Conservation (phyloP, 2,113 vertebrate species). For the Mesoclemmys tuberculata region DNA sequence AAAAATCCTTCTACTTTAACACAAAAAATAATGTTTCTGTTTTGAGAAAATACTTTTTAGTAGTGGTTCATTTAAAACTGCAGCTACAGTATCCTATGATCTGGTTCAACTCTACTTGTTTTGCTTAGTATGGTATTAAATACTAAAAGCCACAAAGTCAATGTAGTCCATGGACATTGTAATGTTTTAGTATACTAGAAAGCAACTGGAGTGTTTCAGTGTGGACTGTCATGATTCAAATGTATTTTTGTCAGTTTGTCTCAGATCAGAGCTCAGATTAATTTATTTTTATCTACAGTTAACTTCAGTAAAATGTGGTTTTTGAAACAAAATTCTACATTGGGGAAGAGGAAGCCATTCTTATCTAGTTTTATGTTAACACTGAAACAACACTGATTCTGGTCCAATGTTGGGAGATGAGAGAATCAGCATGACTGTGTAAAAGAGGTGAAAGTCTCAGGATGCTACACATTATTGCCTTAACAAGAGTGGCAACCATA, state of each 20-base stretch:
- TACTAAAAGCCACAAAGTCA: background rate
- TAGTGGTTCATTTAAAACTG: background rate
- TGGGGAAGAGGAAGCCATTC: background rate
- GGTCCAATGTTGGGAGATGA: background rate
- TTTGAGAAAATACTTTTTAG: background rate
- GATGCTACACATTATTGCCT: background rate
- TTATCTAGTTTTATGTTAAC: background rate
- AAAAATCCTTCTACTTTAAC: background rate
- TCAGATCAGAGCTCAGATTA: slow-evolving; percentile 32
- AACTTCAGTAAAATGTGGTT: background rate
- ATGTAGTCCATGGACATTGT: background rate
- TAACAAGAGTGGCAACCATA: background rate
- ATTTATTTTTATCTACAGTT: background rate
- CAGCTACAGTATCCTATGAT: background rate
- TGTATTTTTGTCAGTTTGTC: background rate
- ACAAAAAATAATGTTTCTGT: background rate
- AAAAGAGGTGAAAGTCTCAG: background rate
- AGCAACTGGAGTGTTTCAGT: slow-evolving; percentile 37
- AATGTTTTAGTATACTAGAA: background rate
- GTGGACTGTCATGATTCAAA: slow-evolving; percentile 14
- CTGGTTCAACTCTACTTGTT: background rate
- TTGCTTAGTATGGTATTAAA: background rate
- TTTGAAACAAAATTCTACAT: background rate
- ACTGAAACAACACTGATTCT: slow-evolving; percentile 22
- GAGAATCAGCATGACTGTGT: background rate